phyloP scores from a whole-genome alignment of 2,888 invertebrate genomes.

The Lithophane semibrunnea region DNA sequence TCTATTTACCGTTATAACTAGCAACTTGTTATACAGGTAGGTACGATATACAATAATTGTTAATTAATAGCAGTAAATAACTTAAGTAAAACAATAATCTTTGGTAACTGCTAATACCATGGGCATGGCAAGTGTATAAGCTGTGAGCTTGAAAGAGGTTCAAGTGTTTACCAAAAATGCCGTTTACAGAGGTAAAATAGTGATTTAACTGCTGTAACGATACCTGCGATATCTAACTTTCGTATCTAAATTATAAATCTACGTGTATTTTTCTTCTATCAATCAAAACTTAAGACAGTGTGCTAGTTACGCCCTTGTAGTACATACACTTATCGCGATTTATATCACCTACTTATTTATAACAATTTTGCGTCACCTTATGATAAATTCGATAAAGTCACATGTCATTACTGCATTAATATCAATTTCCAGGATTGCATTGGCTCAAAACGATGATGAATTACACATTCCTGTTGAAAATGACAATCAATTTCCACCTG shows the following conservation, averaged over 20 bases:
- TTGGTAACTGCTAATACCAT: background rate
- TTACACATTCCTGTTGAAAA: conserved; percentile 82
- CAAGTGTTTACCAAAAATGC: background rate
- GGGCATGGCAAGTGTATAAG: background rate
- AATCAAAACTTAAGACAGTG: conserved; percentile 65
- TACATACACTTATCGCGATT: conserved; percentile 79
- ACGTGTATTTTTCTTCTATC: conserved; percentile 59
- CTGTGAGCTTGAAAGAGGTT: background rate
- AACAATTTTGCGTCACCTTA: conserved; percentile 84
- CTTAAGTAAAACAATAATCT: background rate
- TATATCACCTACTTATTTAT: conserved; percentile 83
- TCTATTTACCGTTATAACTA: conserved; percentile 2
- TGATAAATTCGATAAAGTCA: conserved; percentile 84
- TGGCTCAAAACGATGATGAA: conserved; percentile 81
- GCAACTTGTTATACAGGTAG: background rate
- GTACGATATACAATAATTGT: conserved; percentile 8
- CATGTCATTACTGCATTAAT: conserved; percentile 72
- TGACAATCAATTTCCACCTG: conserved; percentile 86
- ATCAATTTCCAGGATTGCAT: conserved; percentile 71
- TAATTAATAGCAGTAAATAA: conserved; percentile 6
- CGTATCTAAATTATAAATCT: conserved; percentile 45
- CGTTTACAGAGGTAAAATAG: background rate
- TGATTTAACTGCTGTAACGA: conserved; percentile 6
- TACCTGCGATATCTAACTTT: conserved; percentile 3
- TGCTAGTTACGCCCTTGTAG: conserved; percentile 80